Conservation (phyloP, 2,888 invertebrate genomes). For the Torymus auratus region DNA sequence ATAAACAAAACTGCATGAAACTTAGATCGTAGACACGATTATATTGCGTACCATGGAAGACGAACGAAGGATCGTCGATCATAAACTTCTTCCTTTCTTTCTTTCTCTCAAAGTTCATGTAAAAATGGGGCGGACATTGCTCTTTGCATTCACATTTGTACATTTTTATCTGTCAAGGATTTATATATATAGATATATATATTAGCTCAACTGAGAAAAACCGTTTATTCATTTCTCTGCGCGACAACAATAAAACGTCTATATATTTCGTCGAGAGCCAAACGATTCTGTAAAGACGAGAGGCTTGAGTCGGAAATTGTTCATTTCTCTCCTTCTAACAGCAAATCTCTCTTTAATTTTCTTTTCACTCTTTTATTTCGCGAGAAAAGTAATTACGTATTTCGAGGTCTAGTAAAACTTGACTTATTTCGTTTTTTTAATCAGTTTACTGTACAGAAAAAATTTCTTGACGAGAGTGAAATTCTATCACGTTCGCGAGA, state of each 20-base stretch:
- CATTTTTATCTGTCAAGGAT: conserved; percentile 52
- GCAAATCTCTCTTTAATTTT: conserved; percentile 23
- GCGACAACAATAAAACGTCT: conserved; percentile 25
- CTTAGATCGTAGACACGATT: conserved; percentile 45
- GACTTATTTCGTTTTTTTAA: conserved; percentile 12
- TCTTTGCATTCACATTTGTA: conserved; percentile 55
- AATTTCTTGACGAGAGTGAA: conserved; percentile 26
- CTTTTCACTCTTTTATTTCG: conserved; percentile 26
- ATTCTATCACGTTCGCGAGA: conserved; percentile 46
- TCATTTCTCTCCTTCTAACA: conserved; percentile 42
- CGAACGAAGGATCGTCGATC: conserved; percentile 55
- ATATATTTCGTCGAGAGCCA: background rate
- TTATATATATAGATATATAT: conserved; percentile 12
- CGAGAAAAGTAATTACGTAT: conserved; percentile 64
- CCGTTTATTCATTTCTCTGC: conserved; percentile 17
- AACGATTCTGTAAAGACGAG: conserved; percentile 41
- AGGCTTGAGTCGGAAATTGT: conserved; percentile 37
- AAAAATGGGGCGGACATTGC: conserved; percentile 55
- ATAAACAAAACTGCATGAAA: conserved; percentile 36
- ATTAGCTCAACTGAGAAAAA: conserved; percentile 17
- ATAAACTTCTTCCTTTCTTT: conserved; percentile 35
- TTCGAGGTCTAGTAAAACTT: conserved; percentile 60
- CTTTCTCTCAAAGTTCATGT: conserved; percentile 21
- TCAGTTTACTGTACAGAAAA: conserved; percentile 49
- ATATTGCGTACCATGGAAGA: conserved; percentile 57